These are phyloP conservation scores for Pollenia angustigena DNA, from an alignment of 2,888 invertebrate genomes.

Conservation along the genomic window DNA sequence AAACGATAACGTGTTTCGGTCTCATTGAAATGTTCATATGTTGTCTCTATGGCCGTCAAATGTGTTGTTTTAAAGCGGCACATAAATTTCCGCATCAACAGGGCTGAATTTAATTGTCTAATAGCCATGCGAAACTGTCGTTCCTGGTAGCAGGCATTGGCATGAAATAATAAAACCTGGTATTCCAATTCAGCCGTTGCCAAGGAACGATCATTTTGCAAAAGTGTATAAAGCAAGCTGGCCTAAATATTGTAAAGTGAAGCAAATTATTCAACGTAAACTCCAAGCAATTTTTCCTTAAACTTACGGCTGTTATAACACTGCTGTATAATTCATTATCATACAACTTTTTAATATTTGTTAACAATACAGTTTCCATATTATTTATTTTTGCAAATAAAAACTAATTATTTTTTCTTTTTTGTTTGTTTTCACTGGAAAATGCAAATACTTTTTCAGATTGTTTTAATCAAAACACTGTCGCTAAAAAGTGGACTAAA, in stretches of 20 bases:
- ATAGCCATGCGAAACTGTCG: conserved; percentile 89
- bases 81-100: conserved; percentile 84
- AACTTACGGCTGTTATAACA: conserved; percentile 88
- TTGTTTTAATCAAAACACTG: background rate
- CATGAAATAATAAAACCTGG: conserved; percentile 88
- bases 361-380: conserved; percentile 86
- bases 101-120: conserved; percentile 85
- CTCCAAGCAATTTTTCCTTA: background rate
- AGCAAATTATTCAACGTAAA: background rate
- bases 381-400: conserved; percentile 36
- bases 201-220: conserved; percentile 86
- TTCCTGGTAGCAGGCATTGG: conserved; percentile 88
- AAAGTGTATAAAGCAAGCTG: conserved; percentile 87
- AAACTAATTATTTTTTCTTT: background rate
- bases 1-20: conserved; percentile 90
- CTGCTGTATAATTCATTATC: conserved; percentile 90
- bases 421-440: conserved; percentile 53
- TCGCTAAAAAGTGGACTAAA: background rate
- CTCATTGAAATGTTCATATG: conserved; percentile 84
- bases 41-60: conserved; percentile 78
- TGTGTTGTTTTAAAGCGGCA: conserved; percentile 79
- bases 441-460: background rate
- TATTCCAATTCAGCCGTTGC: conserved; percentile 87
- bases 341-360: conserved; percentile 89
- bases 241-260: conserved; percentile 85